Base-by-base conservation (phyloP, 2,113 vertebrate genomes). In the Donacobius atricapilla region DNA sequence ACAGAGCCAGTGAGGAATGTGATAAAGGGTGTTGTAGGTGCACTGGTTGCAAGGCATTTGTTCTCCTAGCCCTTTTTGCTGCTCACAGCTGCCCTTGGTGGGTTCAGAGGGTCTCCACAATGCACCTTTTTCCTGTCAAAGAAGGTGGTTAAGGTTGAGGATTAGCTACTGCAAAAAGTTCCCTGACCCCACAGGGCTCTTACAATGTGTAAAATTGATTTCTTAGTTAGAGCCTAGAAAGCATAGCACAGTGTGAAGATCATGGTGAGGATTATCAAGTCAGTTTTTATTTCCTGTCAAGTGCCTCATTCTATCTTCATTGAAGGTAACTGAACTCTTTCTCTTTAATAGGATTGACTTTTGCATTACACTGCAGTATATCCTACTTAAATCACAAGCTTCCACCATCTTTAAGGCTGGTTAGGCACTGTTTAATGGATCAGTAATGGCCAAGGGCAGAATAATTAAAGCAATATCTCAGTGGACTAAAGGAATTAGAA, bases 381-480 rank as follows among this genome's bases (percentile, higher is more conserved):
- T 53, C 21, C 63, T 87, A 30, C 28, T 81, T 92, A 91, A 94
- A 35, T 47, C 64, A 87, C 35, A 68, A 71, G 24, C 47, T 95
- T 80, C 47, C 24, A 73, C 82, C 44, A 28, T 75, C 79, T 92
- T 83, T 87, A 80, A 93, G 87, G 85, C 44, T 61, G 48, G 71
- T 45, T 96, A 86, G 83, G 60, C 65, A 87, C 75, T 82, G 28
- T 81, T 93, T 92, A 95, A 93, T 87, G 58, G 63, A 97, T 83
- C 66, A 85, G 44, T 84, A 96, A 97, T 94, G 83, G 94, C 92
- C 77, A 85, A 90, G 39, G 91, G 94, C 91, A 93, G 87, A 94
- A 87, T 87, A 96, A 94, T 96, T 96, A 96, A 91, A 95, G 63
- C 35, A 72, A 9, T 78, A 93, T 93, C 93, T 96, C 94, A 86